Base-by-base conservation (phyloP, 2,113 vertebrate genomes). In the Gambusia affinis region DNA sequence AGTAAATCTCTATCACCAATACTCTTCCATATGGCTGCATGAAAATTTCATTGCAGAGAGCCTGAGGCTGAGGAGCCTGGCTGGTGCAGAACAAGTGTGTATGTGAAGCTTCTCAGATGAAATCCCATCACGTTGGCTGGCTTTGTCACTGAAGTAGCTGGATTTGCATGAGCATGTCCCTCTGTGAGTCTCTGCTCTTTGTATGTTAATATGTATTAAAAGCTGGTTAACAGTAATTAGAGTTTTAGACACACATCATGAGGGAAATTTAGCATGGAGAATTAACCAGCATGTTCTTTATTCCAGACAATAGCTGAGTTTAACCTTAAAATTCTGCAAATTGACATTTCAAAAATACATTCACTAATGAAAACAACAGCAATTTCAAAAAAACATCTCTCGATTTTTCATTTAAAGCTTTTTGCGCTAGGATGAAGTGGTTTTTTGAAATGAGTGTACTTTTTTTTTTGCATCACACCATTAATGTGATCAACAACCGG, bases 1-100 rank as follows among this genome's bases (percentile, higher is more conserved):
- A 97, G 96, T 98, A 97, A 97, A 97, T 98, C 97, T 97, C 96
- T 96, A 96, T 97, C 96, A 97, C 96, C 88, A 95, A 96, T 97
- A 96, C 95, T 96, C 95, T 94, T 97, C 96, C 97, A 98, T 98
- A 98, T 98, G 97, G 96, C 96, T 95, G 95, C 96, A 97, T 97
- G 95, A 97, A 97, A 96, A 97, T 97, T 97, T 98, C 95, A 98
- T 97, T 95, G 96, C 95, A 92, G 91, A 94, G 91, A 94, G 97
- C 97, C 97, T 80, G 92, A 94, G 97, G 97, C 96, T 96, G 94
- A 96, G 96, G 96, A 95, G 95, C 95, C 96, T 95, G 94, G 92
- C 94, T 96, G 95, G 95, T 95, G 94, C 66, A 80, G 60, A 81
- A 67, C 11, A 31, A 71, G 72, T 33, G 27, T 84, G 68, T 79